phyloP scores from a whole-genome alignment of 2,888 invertebrate genomes.

The Tetramorium bicarinatum region DNA sequence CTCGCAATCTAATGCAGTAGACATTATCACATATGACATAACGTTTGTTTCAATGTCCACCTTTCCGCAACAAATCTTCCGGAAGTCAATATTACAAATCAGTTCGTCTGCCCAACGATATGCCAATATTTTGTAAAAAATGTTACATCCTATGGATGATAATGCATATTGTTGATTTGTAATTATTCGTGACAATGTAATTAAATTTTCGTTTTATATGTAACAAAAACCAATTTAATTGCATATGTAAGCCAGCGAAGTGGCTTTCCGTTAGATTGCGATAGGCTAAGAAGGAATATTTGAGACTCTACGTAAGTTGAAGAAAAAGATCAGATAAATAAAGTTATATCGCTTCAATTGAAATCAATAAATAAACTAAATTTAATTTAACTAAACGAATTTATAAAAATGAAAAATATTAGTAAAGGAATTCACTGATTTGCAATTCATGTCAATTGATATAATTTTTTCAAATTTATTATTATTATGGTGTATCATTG shows the following conservation, averaged over 20 bases:
- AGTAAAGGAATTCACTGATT: neutral
- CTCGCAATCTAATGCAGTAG: constrained; percentile 36
- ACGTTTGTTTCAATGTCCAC: constrained; percentile 9
- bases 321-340: constrained; percentile 8
- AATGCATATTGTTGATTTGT: constrained; percentile 20
- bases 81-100: constrained; percentile 21
- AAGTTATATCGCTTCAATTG: neutral
- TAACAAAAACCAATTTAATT: neutral
- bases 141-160: neutral
- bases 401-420: constrained; percentile 9
- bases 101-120: neutral
- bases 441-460: constrained; percentile 17
- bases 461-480: neutral
- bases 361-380: constrained; percentile 8
- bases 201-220: neutral
- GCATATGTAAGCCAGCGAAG: neutral
- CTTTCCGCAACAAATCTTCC: neutral
- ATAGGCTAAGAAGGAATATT: neutral
- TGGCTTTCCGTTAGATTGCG: constrained; percentile 27
- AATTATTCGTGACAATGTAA: constrained; percentile 14
- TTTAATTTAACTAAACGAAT: constrained; percentile 11
- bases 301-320: neutral
- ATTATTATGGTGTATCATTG: neutral
- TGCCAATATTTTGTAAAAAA: neutral
- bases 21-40: neutral